Evolutionary conservation across 2,797 vertebrate species (phyloP), one percentile per base, ranked within the genome.

Genomic region (Neoniphon sammara): DNA sequence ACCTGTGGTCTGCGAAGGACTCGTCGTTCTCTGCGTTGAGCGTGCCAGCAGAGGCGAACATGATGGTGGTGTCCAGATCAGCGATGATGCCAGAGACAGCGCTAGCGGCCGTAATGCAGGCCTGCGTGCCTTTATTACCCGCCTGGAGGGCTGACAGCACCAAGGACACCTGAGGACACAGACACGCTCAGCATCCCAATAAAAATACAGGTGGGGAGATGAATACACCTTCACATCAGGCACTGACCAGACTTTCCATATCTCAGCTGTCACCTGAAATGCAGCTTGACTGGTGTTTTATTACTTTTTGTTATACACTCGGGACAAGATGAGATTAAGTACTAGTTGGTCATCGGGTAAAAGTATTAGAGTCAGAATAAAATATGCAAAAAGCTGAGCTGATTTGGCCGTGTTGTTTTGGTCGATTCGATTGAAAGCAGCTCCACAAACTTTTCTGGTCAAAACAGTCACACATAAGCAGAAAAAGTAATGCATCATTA

Each of bases 1-100:
- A 99, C 98, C 98, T 97, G 94, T 99, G 98, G 87, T 99, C 97
- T 5, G 97, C 97, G 1, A 99, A 99, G 5, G 96, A 97, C 89
- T 99, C 98, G 0, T 97, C 96, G 27, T 99, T 96, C 88, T 99
- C 97, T 0, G 97, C 94, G 0, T 99, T 98, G 59, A 99, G 96
- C 0, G 97, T 99, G 54, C 97, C 97, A 0, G 98, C 97, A 0
- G 98, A 97, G 10, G 98, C 98, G 46, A 99, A 99, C 98, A 99
- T 99, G 90, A 99, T 98, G 72, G 97, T 99, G 69, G 98, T 99
- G 89, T 99, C 98, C 80, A 99, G 93, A 83, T 99, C 98, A 0
- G 96, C 97, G 11, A 99, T 98, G 87, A 99, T 99, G 20, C 97
- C 98, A 0, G 97, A 97, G 60, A 99, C 97, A 0, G 97, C 97